Conservation (phyloP, 53 echinoderm and acorn worm genomes). For the Stichopus horrens region DNA sequence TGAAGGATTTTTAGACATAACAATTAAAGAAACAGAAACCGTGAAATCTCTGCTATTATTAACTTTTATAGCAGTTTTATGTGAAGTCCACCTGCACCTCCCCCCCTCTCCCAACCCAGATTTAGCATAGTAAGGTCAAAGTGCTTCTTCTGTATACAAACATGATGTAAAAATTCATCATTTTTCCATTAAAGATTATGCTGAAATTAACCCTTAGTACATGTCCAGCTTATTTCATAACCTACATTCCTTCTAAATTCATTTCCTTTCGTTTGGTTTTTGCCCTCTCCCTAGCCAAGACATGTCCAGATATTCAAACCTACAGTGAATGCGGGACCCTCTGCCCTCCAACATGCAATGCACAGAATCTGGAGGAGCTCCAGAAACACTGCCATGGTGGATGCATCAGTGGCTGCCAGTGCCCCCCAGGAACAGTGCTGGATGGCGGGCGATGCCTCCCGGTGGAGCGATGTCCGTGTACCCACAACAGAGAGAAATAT, state of each 20-base stretch:
- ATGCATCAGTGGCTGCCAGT: constrained; percentile 85
- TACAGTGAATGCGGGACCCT: constrained; percentile 83
- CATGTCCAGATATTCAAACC: constrained; percentile 69
- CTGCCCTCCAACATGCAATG: constrained; percentile 74
- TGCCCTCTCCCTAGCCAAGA: constrained; percentile 56
- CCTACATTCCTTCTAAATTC: no score
- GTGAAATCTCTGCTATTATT: no score
- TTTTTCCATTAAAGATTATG: no score
- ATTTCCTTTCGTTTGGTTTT: not conserved
- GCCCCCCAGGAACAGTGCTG: constrained; percentile 76
- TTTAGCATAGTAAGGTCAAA: no score
- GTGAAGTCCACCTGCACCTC: no score
- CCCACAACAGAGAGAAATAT: constrained; percentile 84
- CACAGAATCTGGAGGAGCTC: constrained; percentile 54
- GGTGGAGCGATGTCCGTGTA: constrained; percentile 70
- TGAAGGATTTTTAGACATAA: not conserved
- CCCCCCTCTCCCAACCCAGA: no score
- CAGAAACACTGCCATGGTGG: constrained; percentile 63
- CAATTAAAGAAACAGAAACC: not conserved
- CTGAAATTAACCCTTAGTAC: no score
- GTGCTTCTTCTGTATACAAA: not conserved
- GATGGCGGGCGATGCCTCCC: constrained; percentile 74
- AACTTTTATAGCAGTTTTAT: no score
- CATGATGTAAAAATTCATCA: no score
- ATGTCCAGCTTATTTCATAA: no score